Conservation (phyloP, 2,113 vertebrate genomes). For the Mixornis gularis region DNA sequence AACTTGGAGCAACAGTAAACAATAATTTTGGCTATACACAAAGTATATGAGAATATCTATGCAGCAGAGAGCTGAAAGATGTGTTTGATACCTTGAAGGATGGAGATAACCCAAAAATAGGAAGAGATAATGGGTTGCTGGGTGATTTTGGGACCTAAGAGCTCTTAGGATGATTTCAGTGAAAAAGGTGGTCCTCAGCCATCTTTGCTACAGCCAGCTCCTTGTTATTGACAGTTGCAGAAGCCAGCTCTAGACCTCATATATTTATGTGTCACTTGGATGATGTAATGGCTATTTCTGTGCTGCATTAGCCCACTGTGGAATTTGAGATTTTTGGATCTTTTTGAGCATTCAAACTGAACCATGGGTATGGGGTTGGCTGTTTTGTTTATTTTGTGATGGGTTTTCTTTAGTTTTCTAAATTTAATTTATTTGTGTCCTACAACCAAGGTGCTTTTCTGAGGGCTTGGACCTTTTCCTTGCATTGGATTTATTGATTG, state of each 20-base stretch:
- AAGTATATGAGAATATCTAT: background rate
- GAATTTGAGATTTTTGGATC: background rate
- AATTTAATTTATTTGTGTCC: background rate
- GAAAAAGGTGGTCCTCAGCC: background rate
- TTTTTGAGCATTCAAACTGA: background rate
- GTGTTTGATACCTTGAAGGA: background rate
- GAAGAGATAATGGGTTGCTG: background rate
- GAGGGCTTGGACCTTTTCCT: background rate
- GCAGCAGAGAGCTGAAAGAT: background rate
- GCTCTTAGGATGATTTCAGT: background rate
- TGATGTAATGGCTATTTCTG: background rate
- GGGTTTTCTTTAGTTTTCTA: background rate
- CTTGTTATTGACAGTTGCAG: background rate
- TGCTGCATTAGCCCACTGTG: background rate
- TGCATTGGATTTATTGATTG: background rate
- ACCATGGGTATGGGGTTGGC: fast-evolving
- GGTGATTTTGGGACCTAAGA: background rate
- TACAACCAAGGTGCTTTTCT: background rate
- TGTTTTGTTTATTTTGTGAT: too few species aligned
- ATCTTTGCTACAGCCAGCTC: background rate
- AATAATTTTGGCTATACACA: background rate
- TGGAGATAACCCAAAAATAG: background rate
- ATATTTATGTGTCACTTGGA: background rate
- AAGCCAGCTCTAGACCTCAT: background rate
- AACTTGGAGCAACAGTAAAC: background rate